A percentile compares a stretch with the other conserved stretches of the same genome.
Conservation (phyloP, 2,797 vertebrate species). For the Gobio occitaniae region DNA sequence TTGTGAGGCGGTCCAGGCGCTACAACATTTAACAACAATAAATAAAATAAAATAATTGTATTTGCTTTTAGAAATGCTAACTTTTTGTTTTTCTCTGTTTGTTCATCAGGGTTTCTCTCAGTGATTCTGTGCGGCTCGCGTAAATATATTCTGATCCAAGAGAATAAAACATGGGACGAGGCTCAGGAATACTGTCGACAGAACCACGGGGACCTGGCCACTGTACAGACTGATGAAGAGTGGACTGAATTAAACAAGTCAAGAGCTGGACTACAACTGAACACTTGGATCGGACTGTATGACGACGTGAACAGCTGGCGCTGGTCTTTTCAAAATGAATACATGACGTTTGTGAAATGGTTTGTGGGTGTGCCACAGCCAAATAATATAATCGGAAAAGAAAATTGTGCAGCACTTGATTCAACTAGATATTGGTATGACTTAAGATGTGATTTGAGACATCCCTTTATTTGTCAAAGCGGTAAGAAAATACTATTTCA, state of each 20-base stretch:
- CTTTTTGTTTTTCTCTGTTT: background rate
- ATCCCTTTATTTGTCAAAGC: conserved; percentile 30
- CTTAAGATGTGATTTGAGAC: rapidly evolving
- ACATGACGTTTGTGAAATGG: conserved; percentile 48
- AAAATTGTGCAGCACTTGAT: background rate
- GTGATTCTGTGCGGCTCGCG: background rate
- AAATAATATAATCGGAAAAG: rapidly evolving
- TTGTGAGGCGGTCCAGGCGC: no score
- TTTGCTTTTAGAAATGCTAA: background rate
- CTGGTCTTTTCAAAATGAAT: conserved; percentile 58
- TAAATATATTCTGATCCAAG: background rate
- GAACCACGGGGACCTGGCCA: background rate
- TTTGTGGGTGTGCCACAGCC: rapidly evolving
- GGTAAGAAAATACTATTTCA: background rate
- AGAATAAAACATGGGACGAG: background rate
- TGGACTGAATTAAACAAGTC: background rate
- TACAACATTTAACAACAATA: no score
- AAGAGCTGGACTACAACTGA: background rate
- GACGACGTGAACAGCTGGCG: conserved; percentile 55
- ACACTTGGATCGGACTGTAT: conserved; percentile 62
- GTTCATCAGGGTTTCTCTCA: background rate
- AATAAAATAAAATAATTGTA: background rate
- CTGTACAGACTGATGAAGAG: background rate
- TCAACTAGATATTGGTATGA: rapidly evolving
- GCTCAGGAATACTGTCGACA: background rate